Base-by-base conservation (phyloP, 2,797 vertebrate species). In the Girardinus metallicus region DNA sequence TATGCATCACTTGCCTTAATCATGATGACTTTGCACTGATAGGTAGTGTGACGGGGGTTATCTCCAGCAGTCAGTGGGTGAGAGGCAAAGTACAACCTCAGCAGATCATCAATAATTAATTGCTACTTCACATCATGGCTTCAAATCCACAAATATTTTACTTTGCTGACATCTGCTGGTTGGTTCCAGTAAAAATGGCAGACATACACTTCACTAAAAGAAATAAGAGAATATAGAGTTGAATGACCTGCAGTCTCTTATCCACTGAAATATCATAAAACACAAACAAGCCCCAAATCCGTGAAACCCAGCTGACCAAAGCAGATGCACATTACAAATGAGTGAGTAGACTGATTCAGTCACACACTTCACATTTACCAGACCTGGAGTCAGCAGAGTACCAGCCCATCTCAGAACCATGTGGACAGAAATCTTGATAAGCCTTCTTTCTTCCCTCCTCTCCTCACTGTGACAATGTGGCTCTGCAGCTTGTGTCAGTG, bases 391-490 rank as follows among this genome's bases (percentile, higher is more conserved):
- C 88, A 92, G 82, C 83, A 80, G 49, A 80, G 71, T 4, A 29
- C 74, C 84, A 74, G 64, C 84, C 83, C 75, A 51, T 64, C 80
- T 85, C 80, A 74, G 46, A 73, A 80, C 74, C 78, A 82, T 78
- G 60, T 74, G 75, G 43, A 53, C 34, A 74, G 80, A 72, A 51
- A 73, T 80, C 64, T 55, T 39, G 0, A 44, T 74, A 80, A 76
- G n/a, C 83, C 29, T 70, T 15, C 53, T n/a, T 47, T 15, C 3
- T 36, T 66, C 21, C 62, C 34, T 66, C 18, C 16, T 66, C 62
- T 66, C 8, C 71, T 78, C 86, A 72, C 55, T 70, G 77, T 82
- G 80, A 90, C 68, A 18, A 95, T 95, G 94, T 88, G 80, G 86
- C 81, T 80, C 31, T 66, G 49, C 68, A 73, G 53, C 77, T 85